Evolutionary conservation across 2,888 invertebrate species (phyloP).

Genomic region (Lottia gigantea): DNA sequence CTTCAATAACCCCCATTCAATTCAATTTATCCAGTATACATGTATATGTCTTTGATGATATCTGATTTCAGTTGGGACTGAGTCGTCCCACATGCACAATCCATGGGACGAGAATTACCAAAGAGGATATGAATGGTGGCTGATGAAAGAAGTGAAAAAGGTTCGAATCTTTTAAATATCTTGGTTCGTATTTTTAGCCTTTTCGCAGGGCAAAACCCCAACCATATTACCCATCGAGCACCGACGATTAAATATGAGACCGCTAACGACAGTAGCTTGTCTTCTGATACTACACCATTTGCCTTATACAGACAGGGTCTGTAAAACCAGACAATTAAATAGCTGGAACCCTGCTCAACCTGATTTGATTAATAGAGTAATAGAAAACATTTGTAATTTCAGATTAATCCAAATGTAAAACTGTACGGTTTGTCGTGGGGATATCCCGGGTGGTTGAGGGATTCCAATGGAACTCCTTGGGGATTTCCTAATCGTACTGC

Average conservation of each 20-base stretch:
- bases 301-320: too few relatives aligned
- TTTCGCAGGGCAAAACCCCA: neutral
- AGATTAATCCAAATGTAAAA: slow-evolving; percentile 67
- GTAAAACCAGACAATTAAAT: too few relatives aligned
- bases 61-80: slow-evolving; percentile 62
- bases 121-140: slow-evolving; percentile 68
- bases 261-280: too few relatives aligned
- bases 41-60: neutral
- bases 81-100: slow-evolving; percentile 68
- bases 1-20: too few relatives aligned
- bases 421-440: slow-evolving; percentile 68
- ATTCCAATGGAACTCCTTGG: slow-evolving; percentile 55
- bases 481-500: slow-evolving; percentile 41
- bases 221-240: too few relatives aligned
- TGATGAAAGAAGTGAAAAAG: slow-evolving; percentile 66
- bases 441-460: slow-evolving; percentile 68
- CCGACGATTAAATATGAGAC: too few relatives aligned
- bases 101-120: slow-evolving; percentile 63
- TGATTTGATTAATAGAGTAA: too few relatives aligned
- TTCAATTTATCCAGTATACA: too few relatives aligned
- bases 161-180: slow-evolving; percentile 27
- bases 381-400: slow-evolving; percentile 26
- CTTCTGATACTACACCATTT: too few relatives aligned
- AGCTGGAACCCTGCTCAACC: too few relatives aligned
- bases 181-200: neutral